Evolutionary conservation across 2,888 invertebrate genomes (phyloP), one percentile per base, ranked within the genome.

Genomic region (Lepidocyrtinus sp.): DNA sequence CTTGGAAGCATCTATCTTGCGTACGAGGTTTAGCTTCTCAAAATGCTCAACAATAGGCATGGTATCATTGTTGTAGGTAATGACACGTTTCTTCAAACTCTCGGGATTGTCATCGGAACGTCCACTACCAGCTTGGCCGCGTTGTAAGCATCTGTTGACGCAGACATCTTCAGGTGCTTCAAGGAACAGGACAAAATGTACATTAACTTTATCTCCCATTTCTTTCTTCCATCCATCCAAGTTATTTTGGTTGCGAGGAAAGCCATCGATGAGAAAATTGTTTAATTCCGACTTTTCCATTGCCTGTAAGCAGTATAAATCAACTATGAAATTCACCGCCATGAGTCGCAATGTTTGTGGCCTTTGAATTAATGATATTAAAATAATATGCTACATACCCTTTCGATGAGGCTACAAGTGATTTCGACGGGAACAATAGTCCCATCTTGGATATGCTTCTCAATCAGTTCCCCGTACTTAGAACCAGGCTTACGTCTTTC

Each of bases 371-470:
- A 25, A 19, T 17, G 27, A 21, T 46, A 70, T 59, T 5, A 36
- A 12, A 12, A 36, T 7, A 36, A 36, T 36, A 12, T 1, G 22
- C 17, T 12, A 69, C 26, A 93, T 21, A 96, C 97, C 87, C 93
- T 93, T 88, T 96, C 95, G 36, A 99, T 90, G n/a, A 99, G 91
- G 69, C 94, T 94, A 89, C 99, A 99, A 15, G 99, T 99, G 85
- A 99, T 97, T 90, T 96, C 97, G 0, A 99, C 99, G 0, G 99
- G 99, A 1, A 99, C 99, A 85, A 99, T 99, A 85, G 93, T 93
- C 0, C 99, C 99, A 88, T 97, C 95, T 65, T 91, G 92, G 75
- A 99, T 99, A 88, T 97, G 96, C 70, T 91, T 92, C 86, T 97
- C 97, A 82, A 99, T 99, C 87, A 98, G 91, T 86, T 96, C 94